Base-by-base conservation (phyloP, 1,140 invertebrate species). In the Macrobrachium nipponense region DNA sequence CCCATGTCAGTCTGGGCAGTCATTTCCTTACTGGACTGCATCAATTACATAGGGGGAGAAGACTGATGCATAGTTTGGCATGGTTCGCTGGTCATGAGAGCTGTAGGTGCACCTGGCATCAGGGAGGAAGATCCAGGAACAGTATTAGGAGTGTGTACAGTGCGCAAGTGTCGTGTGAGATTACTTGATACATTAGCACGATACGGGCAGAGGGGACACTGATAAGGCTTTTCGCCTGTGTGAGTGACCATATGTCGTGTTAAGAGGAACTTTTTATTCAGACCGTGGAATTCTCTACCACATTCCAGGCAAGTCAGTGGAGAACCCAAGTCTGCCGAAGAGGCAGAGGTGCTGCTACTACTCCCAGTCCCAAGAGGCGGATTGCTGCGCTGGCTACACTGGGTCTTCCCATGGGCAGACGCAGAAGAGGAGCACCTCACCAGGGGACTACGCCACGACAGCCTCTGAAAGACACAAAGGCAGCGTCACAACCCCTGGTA, bases 201-300 rank as follows among this genome's bases (percentile, higher is more conserved):
- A 60, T 93, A 92, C 0, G 89, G 90, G 82, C 92, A 93, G 44
- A 91, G 89, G 59, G 92, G 90, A 81, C 92, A 93, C 43, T 88
- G 83, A 72, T 92, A 92, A 0, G 92, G 92, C 82, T 90, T 91
- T 59, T 91, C 90, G 8, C 90, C 92, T 68, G 90, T 90, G 61
- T 93, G 92, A 23, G 88, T 89, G 27, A 87, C 78, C 76, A 85
- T 81, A 75, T 89, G 88, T 10, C 85, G 81, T 15, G 82, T 87
- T 44, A 89, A 82, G 0, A 89, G 86, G 64, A 89, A 89, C 81
- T 89, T 89, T 59, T 87, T 80, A 70, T 89, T 89, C 20, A 82
- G 78, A 44, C 88, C 88, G 66, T 87, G 82, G 43, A 89, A 89
- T 23, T 82, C 82, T 62, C 86, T 77, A 23, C 85, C 84, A 78